phyloP scores from a whole-genome alignment of 2,888 invertebrate genomes.

The Orgyia antiqua region DNA sequence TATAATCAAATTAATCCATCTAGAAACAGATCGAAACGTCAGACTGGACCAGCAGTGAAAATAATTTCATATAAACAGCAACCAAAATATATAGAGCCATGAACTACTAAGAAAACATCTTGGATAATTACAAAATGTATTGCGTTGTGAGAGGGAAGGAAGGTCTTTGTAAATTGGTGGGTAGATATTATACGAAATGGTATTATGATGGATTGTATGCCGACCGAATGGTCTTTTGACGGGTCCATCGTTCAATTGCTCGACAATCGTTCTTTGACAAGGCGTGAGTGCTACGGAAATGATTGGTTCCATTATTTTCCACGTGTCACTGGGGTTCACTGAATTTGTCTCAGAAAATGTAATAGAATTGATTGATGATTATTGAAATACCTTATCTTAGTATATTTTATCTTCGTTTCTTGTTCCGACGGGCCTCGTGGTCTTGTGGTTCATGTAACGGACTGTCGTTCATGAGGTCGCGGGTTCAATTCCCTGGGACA shows the following conservation, averaged over 20 bases:
- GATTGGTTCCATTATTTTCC: slow-evolving; percentile 66
- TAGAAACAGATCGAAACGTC: slow-evolving; percentile 75
- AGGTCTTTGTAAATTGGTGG: slow-evolving; percentile 37
- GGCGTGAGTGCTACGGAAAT: slow-evolving; percentile 47
- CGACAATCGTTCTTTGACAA: slow-evolving; percentile 64
- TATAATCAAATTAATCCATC: slow-evolving; percentile 77
- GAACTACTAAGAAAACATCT: slow-evolving; percentile 6
- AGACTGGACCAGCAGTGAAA: slow-evolving; percentile 64
- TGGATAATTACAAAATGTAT: slow-evolving; percentile 1
- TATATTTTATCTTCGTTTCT: slow-evolving; percentile 3
- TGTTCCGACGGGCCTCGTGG: too few relatives aligned
- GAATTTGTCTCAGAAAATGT: slow-evolving; percentile 17
- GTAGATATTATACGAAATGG: slow-evolving; percentile 40
- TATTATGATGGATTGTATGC: slow-evolving; percentile 66
- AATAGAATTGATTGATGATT: slow-evolving; percentile 19
- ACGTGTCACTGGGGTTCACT: slow-evolving; percentile 26
- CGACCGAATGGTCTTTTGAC: slow-evolving; percentile 66
- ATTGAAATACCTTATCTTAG: slow-evolving; percentile 8
- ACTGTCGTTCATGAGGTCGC: too few relatives aligned
- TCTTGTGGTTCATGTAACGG: too few relatives aligned
- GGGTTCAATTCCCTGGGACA: too few relatives aligned
- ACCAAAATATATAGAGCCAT: slow-evolving; percentile 30
- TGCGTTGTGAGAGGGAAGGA: slow-evolving; percentile 9
- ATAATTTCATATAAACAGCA: slow-evolving; percentile 57
- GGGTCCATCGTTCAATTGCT: slow-evolving; percentile 69